Conservation (phyloP, 2,888 invertebrate genomes). For the Pelosia muscerda region DNA sequence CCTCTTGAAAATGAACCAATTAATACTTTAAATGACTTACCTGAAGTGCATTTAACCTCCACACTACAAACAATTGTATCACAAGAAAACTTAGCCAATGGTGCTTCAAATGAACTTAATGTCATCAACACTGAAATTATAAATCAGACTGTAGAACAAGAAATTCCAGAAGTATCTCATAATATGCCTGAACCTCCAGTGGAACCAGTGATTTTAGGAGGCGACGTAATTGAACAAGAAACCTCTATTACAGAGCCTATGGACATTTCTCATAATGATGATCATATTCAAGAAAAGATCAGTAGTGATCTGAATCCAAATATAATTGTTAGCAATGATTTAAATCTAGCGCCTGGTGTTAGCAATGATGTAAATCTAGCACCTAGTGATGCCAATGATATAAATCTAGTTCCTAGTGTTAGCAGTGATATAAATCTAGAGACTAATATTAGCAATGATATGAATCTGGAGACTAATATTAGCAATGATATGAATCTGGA, state of each 20-base stretch:
- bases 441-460: neutral
- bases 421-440: neutral
- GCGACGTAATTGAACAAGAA: slow-evolving; percentile 25
- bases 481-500: slow-evolving; percentile 9
- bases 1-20: slow-evolving; percentile 41
- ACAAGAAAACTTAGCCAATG: slow-evolving; percentile 36
- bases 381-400: slow-evolving; percentile 11
- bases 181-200: slow-evolving; percentile 12
- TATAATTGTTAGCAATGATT: slow-evolving; percentile 5
- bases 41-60: slow-evolving; percentile 57
- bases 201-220: slow-evolving; percentile 14
- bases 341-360: slow-evolving; percentile 11
- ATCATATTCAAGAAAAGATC: slow-evolving; percentile 27
- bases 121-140: slow-evolving; percentile 28
- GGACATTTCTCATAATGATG: slow-evolving; percentile 21
- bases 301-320: slow-evolving; percentile 20
- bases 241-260: slow-evolving; percentile 18
- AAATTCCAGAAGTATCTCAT: slow-evolving; percentile 18
- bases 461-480: neutral
- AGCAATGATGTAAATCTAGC: slow-evolving; percentile 11
- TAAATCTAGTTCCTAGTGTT: slow-evolving; percentile 16
- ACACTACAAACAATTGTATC: slow-evolving; percentile 41
- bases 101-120: slow-evolving; percentile 26
- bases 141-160: slow-evolving; percentile 26
- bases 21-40: slow-evolving; percentile 54